phyloP scores from a whole-genome alignment of 2,113 vertebrate species.

The Numenius arquata region DNA sequence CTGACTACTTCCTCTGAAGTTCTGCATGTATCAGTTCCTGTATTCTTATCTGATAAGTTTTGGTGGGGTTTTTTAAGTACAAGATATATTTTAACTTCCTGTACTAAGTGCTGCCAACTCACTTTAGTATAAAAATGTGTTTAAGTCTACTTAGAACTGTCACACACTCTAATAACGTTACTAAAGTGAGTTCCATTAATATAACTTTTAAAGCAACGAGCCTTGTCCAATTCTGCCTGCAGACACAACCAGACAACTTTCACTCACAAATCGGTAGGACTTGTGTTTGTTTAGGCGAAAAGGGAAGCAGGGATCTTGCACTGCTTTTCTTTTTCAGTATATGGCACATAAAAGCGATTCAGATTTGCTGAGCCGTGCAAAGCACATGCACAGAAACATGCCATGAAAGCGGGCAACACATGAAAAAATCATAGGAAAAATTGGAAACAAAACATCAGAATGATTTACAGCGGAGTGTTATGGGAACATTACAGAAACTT shows the following conservation, averaged over 20 bases:
- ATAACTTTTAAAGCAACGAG: not conserved
- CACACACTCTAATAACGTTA: not conserved
- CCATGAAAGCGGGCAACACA: not conserved
- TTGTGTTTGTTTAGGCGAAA: not conserved
- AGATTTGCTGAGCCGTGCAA: not conserved
- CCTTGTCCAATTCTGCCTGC: not conserved
- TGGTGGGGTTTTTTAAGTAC: not conserved
- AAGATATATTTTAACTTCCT: not conserved
- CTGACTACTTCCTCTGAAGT: not conserved
- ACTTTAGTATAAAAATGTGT: not conserved
- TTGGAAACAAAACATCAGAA: not conserved
- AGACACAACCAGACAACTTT: not conserved
- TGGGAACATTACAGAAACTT: not conserved
- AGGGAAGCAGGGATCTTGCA: not conserved
- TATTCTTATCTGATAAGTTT: not conserved
- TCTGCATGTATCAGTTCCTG: not conserved
- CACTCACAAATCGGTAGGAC: not conserved
- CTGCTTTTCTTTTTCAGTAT: not conserved
- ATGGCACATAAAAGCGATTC: not conserved
- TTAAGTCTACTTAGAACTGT: not conserved
- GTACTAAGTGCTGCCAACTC: conserved; percentile 1
- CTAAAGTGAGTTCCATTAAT: not conserved
- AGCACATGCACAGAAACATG: not conserved
- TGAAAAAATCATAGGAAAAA: not conserved
- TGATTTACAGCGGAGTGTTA: not conserved